These are phyloP conservation scores for Oxyruncus cristatus DNA, from an alignment of 2,113 vertebrate species.

Conservation along the genomic window DNA sequence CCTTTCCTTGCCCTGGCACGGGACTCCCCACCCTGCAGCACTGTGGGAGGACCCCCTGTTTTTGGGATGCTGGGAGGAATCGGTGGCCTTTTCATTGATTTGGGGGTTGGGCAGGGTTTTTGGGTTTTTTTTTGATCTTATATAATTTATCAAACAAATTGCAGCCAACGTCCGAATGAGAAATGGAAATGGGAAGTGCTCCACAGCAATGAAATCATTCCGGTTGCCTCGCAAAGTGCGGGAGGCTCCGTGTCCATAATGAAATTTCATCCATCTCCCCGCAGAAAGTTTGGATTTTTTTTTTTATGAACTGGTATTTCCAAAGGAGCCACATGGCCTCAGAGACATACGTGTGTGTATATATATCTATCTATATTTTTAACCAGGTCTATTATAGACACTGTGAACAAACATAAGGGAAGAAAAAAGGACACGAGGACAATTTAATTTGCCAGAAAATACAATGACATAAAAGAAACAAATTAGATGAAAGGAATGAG, in stretches of 20 bases:
- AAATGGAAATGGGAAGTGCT: slow-evolving; percentile 39
- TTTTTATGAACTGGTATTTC: not conserved
- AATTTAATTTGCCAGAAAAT: slow-evolving; percentile 26
- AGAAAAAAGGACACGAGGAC: not conserved
- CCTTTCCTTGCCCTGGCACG: not conserved
- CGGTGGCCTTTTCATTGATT: fast-evolving
- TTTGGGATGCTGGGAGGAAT: not conserved
- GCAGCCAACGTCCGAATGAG: not conserved
- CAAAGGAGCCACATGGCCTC: not conserved
- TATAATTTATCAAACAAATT: slow-evolving; percentile 39
- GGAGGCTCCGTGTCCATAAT: not conserved
- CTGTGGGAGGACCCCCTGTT: fast-evolving
- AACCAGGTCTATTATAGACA: not conserved
- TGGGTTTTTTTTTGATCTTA: not conserved
- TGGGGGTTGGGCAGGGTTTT: not conserved
- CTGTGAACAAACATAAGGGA: not conserved
- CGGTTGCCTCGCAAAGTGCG: not conserved
- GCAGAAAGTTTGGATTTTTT: slow-evolving; percentile 5
- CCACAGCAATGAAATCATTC: not conserved
- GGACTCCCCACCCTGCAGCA: not conserved
- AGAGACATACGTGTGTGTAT: fast-evolving
- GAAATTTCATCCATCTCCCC: slow-evolving; percentile 8
- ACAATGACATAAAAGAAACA: not conserved
- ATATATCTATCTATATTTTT: not conserved
- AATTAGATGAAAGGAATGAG: not conserved